Evolutionary conservation across 2,888 invertebrate species (phyloP).

Genomic region (Podotricha telesiphe): DNA sequence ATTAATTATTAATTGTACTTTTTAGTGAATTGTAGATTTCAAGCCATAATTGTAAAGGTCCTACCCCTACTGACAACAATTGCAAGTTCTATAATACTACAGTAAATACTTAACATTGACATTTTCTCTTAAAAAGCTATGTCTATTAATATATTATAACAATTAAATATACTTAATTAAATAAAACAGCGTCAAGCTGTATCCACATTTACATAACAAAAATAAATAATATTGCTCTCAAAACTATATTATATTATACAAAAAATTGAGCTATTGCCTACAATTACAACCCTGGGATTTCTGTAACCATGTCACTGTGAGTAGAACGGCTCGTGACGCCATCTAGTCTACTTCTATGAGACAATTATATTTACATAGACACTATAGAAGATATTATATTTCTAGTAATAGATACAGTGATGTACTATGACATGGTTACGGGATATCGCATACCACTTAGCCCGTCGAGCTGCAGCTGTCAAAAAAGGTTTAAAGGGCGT

Average conservation of each 20-base stretch:
- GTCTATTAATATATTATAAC: conserved; percentile 58
- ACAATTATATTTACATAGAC: conserved; percentile 67
- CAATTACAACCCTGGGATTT: conserved; percentile 79
- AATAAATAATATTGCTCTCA: conserved; percentile 66
- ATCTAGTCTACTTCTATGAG: conserved; percentile 44
- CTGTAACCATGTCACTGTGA: conserved; percentile 73
- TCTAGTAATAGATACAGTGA: conserved; percentile 35
- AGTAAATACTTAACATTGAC: conserved; percentile 62
- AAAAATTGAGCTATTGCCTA: conserved; percentile 79
- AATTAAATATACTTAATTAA: conserved; percentile 68
- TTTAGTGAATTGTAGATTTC: conserved; percentile 41
- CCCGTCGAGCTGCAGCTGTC: conserved; percentile 75
- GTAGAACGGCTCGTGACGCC: conserved; percentile 3
- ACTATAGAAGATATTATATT: conserved; percentile 53
- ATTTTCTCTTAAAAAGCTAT: conserved; percentile 67
- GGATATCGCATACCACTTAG: conserved; percentile 78
- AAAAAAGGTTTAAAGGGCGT: conserved; percentile 63
- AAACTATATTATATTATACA: conserved; percentile 63
- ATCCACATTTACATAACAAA: conserved; percentile 70
- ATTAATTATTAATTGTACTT: conserved; percentile 53
- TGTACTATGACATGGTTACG: conserved; percentile 73
- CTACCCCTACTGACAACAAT: conserved; percentile 63
- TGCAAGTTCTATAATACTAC: conserved; percentile 63
- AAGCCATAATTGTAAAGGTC: conserved; percentile 39
- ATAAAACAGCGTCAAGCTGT: conserved; percentile 74